Conservation (phyloP, 2,888 invertebrate species). For the Thymelicus acteon region DNA sequence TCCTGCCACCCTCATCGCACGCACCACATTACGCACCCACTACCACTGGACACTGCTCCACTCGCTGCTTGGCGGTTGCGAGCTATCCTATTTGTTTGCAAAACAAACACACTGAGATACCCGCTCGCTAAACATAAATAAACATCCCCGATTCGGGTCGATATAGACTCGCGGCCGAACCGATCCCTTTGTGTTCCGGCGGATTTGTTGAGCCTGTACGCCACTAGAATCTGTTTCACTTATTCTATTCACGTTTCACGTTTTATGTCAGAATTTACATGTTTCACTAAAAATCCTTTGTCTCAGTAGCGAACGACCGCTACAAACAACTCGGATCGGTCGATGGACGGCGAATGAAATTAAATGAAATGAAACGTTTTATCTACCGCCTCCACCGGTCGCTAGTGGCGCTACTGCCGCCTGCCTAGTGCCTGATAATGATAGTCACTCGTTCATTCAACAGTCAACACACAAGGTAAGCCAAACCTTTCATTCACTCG, state of each 20-base stretch:
- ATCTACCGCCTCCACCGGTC: not conserved
- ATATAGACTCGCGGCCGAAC: conserved; percentile 43
- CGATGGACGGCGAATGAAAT: conserved; percentile 47
- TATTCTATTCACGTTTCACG: conserved; percentile 45
- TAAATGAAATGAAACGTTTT: not conserved
- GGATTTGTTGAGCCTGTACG: conserved; percentile 28
- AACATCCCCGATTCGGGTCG: conserved; percentile 61
- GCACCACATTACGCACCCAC: conserved; percentile 44
- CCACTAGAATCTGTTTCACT: conserved; percentile 40
- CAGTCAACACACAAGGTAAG: too few relatives aligned
- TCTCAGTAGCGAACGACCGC: conserved; percentile 45
- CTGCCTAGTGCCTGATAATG: too few relatives aligned
- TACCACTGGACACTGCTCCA: conserved; percentile 43
- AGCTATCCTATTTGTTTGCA: conserved; percentile 72
- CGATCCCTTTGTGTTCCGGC: conserved; percentile 1
- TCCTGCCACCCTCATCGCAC: conserved; percentile 47
- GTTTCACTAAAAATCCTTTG: conserved; percentile 55
- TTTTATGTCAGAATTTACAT: conserved; percentile 67
- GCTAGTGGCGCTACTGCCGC: not conserved
- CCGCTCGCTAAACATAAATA: conserved; percentile 72
- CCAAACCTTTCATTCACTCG: too few relatives aligned
- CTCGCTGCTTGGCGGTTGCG: conserved; percentile 50
- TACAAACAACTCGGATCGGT: conserved; percentile 48
- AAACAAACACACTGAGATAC: conserved; percentile 75
- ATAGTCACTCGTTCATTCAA: too few relatives aligned